phyloP scores from a whole-genome alignment of 2,888 invertebrate genomes.

The Strigamia crassipes region DNA sequence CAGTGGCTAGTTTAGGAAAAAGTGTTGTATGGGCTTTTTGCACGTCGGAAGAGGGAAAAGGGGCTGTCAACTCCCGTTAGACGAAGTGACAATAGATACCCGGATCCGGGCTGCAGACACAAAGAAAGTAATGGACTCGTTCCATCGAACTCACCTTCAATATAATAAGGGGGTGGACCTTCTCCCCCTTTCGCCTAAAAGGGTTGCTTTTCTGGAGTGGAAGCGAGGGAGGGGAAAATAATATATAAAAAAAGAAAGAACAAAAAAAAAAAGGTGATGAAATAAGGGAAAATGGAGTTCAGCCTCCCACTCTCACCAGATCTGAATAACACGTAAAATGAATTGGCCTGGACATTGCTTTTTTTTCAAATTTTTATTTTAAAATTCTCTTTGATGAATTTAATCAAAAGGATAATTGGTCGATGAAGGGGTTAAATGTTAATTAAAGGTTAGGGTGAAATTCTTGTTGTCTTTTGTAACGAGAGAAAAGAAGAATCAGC shows the following conservation, averaged over 20 bases:
- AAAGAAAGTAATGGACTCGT: slow-evolving; percentile 42
- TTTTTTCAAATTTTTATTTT: not conserved
- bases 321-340: slow-evolving; percentile 1
- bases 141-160: slow-evolving; percentile 38
- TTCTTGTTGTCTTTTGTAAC: slow-evolving; percentile 28
- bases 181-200: slow-evolving; percentile 25
- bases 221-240: not conserved
- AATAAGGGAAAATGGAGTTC: slow-evolving; percentile 5
- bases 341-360: not conserved
- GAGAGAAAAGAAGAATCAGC: not conserved
- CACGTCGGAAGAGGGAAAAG: slow-evolving; percentile 32
- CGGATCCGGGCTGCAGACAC: slow-evolving; percentile 37
- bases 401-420: not conserved
- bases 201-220: slow-evolving; percentile 39
- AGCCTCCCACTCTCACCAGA: slow-evolving; percentile 9
- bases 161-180: slow-evolving; percentile 8
- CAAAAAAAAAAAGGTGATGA: slow-evolving; percentile 39
- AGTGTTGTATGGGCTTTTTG: slow-evolving; percentile 23
- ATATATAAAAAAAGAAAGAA: too few relatives aligned
- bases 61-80: slow-evolving; percentile 29
- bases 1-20: slow-evolving; percentile 24
- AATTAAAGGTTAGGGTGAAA: slow-evolving; percentile 18
- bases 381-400: not conserved
- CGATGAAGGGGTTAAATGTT: slow-evolving; percentile 20
- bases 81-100: slow-evolving; percentile 40